Evolutionary conservation across 2,888 invertebrate species (phyloP), one percentile per base, ranked within the genome.

Genomic region (Agrochola lota): DNA sequence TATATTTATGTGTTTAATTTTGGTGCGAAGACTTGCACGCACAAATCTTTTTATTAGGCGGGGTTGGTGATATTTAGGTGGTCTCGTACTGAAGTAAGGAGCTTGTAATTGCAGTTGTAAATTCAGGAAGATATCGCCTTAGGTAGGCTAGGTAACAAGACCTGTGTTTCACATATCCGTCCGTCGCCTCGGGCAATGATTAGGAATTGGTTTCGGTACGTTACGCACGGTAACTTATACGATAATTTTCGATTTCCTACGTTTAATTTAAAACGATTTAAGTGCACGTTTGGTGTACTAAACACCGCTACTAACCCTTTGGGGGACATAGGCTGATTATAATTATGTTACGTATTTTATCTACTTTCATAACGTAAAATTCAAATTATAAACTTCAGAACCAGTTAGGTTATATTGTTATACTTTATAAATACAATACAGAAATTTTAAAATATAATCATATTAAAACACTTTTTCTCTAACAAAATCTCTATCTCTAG

Each of bases 1-100:
- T 68, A 78, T 81, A 78, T 86, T 88, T 84, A 84, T 85, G 85
- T 79, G 79, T 83, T 85, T 84, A 87, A 87, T 87, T 84, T 87
- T 62, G 78, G 46, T 46, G 74, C 69, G 63, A 70, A 76, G 74
- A 70, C 60, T 76, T 74, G 40, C 62, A 64, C 67, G 70, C n/a
- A 75, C 68, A 79, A 74, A 77, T 79, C 73, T 74, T 82, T 75
- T 60, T 78, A 78, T 72, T 59, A 76, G 57, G 57, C 46, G 1
- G 62, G 26, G 40, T 74, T 35, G 46, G 57, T 72, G 74, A 52
- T 71, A 64, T 78, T 83, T 60, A 71, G 78, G 20, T 57, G 43
- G 69, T 62, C 30, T 60, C 17, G 17, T 43, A 57, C 23, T 23
- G 66, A 26, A 40, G 60, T 60, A 35, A 43, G 55, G n/a, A 52